Evolutionary conservation across 1,140 invertebrate genomes (phyloP), one percentile per base, ranked within the genome.

Genomic region (Atta texana): DNA sequence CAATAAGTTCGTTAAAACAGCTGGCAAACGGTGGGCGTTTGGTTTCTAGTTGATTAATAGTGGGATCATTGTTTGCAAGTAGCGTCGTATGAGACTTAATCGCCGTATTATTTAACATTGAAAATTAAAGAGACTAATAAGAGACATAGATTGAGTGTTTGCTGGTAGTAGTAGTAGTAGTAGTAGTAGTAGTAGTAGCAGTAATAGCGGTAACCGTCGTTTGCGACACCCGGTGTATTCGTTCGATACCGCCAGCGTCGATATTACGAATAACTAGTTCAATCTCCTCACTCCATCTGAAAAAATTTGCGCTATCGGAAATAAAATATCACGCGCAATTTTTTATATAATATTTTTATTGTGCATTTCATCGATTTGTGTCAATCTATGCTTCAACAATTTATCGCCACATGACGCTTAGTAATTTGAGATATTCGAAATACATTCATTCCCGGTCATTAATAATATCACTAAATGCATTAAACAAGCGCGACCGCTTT

Each of bases 241-340:
- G 80, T 75, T 84, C 69, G 80, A 75, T 84, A 75, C 39, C 57
- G 63, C 80, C 55, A 39, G 80, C 80, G 80, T 84, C 80, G 80
- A 84, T 84, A 84, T 84, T 84, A 84, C 80, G 80, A 84, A 84
- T 84, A 84, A 84, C 80, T 84, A 84, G 69, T 84, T 84, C 80
- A 84, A 84, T 84, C 80, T 84, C 39, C 80, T 84, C 80, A 84
- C 80, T 75, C 80, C 55, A 75, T 75, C 55, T 84, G 80, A 84
- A 84, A 84, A 84, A 84, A 84, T 84, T 84, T 84, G 80, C 80
- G 80, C 80, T 84, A 84, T 84, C 53, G 80, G 71, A 84, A 84
- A 84, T 84, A 84, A 84, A 84, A 84, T 84, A 84, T 84, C 80
- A 69, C 55, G 69, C 55, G 39, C 80, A 84, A 84, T 72, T 84